phyloP scores from a whole-genome alignment of 2,888 invertebrate genomes.

The Pachymerium ferrugineum region DNA sequence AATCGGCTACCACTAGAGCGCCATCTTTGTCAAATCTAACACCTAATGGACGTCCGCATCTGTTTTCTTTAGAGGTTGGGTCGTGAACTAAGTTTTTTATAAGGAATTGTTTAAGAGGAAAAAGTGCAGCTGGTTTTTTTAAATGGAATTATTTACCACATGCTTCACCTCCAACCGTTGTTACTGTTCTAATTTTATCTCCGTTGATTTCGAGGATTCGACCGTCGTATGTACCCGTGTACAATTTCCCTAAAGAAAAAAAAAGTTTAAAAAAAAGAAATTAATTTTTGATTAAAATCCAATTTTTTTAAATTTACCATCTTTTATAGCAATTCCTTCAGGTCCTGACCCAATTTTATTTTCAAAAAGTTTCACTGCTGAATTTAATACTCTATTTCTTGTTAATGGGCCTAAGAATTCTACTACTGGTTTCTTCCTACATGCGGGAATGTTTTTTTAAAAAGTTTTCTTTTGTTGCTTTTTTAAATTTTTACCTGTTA shows the following conservation, averaged over 20 bases:
- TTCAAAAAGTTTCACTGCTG: not conserved
- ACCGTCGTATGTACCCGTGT: not conserved
- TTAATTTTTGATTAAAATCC: too few species aligned
- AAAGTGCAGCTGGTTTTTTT: too few species aligned
- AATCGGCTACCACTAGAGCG: not conserved
- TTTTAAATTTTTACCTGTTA: not conserved
- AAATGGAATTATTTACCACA: not conserved
- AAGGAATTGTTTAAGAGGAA: too few species aligned
- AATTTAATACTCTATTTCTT: not conserved
- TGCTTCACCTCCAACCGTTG: not conserved
- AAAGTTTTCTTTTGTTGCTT: not conserved
- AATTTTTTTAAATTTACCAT: not conserved
- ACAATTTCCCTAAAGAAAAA: not conserved
- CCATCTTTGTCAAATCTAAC: not conserved
- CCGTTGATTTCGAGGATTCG: not conserved
- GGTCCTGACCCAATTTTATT: not conserved
- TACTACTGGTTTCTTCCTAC: not conserved
- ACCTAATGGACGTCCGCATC: constrained; percentile 4
- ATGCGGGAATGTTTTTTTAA: not conserved
- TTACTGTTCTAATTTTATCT: not conserved
- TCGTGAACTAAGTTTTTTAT: not conserved
- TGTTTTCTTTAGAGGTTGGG: not conserved
- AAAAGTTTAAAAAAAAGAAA: not conserved
- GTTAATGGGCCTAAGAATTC: not conserved
- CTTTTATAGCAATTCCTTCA: not conserved